A percentile compares a stretch with the other conserved stretches of the same genome.
phyloP scores from a whole-genome alignment of 1,140 invertebrate species.

The Lepidurus apus region DNA sequence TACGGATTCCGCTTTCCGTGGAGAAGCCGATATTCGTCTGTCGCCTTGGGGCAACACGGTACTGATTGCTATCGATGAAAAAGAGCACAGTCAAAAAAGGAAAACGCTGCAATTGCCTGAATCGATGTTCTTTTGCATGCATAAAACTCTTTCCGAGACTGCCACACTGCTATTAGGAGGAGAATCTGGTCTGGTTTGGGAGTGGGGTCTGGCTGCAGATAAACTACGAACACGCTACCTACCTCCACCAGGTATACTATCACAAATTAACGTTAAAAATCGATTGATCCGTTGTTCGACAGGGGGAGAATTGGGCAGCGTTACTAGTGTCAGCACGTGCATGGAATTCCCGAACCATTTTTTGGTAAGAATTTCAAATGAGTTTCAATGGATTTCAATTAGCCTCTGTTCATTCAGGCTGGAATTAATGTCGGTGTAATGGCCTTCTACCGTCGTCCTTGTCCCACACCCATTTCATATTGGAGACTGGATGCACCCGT shows the following conservation, averaged over 20 bases:
- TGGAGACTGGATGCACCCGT: background rate
- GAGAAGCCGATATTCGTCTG: background rate
- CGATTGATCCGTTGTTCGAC: background rate
- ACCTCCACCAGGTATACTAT: background rate
- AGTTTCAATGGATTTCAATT: too few species aligned
- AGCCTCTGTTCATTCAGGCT: background rate
- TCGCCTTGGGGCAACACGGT: background rate
- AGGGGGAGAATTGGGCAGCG: background rate
- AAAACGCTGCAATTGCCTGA: background rate
- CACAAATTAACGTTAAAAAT: background rate
- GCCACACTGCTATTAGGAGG: background rate
- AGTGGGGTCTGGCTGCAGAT: background rate
- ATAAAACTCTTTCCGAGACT: background rate
- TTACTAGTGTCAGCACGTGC: background rate
- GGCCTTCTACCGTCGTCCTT: background rate
- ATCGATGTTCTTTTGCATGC: conserved; percentile 18
- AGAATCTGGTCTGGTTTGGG: background rate
- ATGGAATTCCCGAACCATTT: background rate
- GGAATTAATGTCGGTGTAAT: background rate
- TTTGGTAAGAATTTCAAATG: background rate
- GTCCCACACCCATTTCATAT: background rate
- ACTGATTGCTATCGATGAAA: background rate
- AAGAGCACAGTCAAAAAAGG: background rate
- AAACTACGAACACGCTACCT: background rate
- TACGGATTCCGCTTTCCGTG: background rate